Evolutionary conservation across 92 coral and sea anemone genomes (phyloP), one percentile per base, ranked within the genome.

Genomic region (Porites cylindrica): DNA sequence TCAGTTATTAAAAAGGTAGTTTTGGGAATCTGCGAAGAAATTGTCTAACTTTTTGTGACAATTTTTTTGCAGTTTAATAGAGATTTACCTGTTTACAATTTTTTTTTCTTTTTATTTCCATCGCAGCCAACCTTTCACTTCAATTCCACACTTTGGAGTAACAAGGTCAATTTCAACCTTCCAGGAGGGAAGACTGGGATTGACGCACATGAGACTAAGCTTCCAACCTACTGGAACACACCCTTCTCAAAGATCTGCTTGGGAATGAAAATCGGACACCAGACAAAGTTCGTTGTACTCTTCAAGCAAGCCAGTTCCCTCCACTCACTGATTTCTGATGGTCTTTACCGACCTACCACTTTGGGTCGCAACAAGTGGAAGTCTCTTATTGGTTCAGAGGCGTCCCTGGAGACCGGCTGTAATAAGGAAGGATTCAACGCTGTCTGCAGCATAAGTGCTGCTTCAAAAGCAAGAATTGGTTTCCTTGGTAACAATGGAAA

Each of bases 51-150:
- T 52, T 52, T 52, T 18, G 67, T 0, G 16, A 1, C 0, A 10
- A 6, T 7, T 16, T 7, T 7, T 1, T 18, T 8, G 21, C 29
- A 66, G 1, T 66, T 8, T 8, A 18, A 66, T 66, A 7, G 29
- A 13, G 24, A n/a, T 19, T 66, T 18, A 18, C 21, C 5, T 7
- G n/a, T 18, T n/a, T 24, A 18, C 6, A 66, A 21, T 21, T 21
- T 10, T 5, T 10, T 66, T 66, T 66, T 66, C 1, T 18, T 4
- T 66, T 20, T 4, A 66, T 68, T 68, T 10, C 21, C 78, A 29
- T 21, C 53, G 3, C 72, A 85, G 88, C 67, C 38, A 62, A 85
- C 88, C 0, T 85, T 85, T 76, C 81, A 76, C 52, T 85, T 56
- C 32, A 21, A 0, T 21, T 21, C 23, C 23, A 21, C 0, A 21